phyloP scores from a whole-genome alignment of 2,888 invertebrate genomes.

The Eupithecia exiguata region DNA sequence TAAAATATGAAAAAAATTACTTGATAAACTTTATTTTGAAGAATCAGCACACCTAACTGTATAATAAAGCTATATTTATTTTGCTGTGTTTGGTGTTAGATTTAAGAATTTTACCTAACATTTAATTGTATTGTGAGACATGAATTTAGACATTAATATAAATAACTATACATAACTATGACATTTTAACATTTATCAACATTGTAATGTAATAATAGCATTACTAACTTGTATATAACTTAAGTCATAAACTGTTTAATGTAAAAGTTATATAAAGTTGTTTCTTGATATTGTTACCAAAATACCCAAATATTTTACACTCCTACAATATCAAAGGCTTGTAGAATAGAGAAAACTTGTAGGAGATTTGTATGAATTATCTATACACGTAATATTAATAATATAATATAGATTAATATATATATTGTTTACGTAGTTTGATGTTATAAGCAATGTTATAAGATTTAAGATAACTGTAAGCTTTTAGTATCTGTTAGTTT shows the following conservation, averaged over 20 bases:
- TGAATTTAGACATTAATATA: constrained; percentile 59
- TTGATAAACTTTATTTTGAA: constrained; percentile 38
- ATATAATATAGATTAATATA: too few species aligned
- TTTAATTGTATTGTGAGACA: constrained; percentile 57
- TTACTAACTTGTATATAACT: constrained; percentile 17
- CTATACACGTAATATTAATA: constrained; percentile 48
- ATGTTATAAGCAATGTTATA: constrained; percentile 71
- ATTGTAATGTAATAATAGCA: constrained; percentile 17
- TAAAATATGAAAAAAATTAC: neutral
- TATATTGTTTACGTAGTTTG: constrained; percentile 61
- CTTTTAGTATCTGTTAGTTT: constrained; percentile 60
- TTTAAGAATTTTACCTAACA: constrained; percentile 25
- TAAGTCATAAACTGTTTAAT: constrained; percentile 47
- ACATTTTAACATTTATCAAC: constrained; percentile 8
- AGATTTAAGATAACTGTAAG: constrained; percentile 55
- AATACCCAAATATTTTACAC: constrained; percentile 32
- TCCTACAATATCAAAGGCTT: constrained; percentile 47
- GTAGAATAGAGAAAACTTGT: constrained; percentile 54
- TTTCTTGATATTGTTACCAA: constrained; percentile 29
- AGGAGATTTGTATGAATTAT: constrained; percentile 50
- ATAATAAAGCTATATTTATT: constrained; percentile 64
- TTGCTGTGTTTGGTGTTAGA: constrained; percentile 81
- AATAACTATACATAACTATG: constrained; percentile 7
- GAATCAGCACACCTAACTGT: constrained; percentile 62
- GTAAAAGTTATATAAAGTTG: constrained; percentile 35